Evolutionary conservation across 2,888 invertebrate species (phyloP).

Genomic region (Lasioglossum lativentre): DNA sequence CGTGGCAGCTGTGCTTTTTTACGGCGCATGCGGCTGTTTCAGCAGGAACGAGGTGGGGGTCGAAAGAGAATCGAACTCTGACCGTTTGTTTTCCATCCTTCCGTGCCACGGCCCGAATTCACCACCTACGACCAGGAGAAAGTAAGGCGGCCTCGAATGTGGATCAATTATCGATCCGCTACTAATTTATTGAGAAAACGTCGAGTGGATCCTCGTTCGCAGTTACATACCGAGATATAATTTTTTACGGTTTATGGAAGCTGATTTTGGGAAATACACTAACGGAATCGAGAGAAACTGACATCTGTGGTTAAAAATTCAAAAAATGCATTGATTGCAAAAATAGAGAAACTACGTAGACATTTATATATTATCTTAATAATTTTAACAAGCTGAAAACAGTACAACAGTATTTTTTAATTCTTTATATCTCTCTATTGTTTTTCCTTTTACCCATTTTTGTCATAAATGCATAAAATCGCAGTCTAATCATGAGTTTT

Average conservation of each 20-base stretch:
- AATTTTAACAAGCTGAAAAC: background rate
- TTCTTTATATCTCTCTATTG: background rate
- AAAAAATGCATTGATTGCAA: background rate
- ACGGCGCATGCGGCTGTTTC: slow-evolving; percentile 80
- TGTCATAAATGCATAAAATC: background rate
- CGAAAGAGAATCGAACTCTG: slow-evolving; percentile 71
- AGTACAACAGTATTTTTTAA: background rate
- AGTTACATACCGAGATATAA: background rate
- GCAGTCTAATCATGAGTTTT: background rate
- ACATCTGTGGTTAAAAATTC: background rate
- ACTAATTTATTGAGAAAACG: background rate
- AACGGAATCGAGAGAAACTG: background rate
- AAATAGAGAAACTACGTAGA: background rate
- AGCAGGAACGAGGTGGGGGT: slow-evolving; percentile 64
- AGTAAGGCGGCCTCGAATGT: slow-evolving; percentile 27
- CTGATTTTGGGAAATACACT: background rate
- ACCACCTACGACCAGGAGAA: slow-evolving; percentile 42
- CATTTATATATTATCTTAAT: background rate
- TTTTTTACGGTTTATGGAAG: background rate
- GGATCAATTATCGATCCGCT: slow-evolving; percentile 43
- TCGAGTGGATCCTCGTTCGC: background rate
- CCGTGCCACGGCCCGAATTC: slow-evolving; percentile 46
- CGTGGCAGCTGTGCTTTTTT: slow-evolving; percentile 73
- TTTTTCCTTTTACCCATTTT: background rate
- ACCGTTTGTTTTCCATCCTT: slow-evolving; percentile 58